These are phyloP conservation scores for Pangasianodon hypophthalmus DNA, from an alignment of 2,113 vertebrate species.

Conservation along the genomic window DNA sequence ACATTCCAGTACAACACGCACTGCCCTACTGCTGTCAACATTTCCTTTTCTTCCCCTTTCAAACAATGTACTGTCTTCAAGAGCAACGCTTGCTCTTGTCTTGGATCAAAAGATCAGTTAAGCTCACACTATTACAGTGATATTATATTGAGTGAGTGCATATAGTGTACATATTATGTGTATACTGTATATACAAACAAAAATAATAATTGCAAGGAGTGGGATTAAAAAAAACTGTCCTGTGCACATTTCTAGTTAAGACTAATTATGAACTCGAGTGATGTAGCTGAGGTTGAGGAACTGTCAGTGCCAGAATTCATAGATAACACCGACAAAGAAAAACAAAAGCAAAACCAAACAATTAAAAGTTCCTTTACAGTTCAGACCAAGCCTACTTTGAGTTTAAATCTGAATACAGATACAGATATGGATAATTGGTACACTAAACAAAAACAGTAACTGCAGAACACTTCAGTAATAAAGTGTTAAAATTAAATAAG, in stretches of 20 bases:
- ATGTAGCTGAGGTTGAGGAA: neutral
- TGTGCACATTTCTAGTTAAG: neutral
- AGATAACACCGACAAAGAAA: neutral
- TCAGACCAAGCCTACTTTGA: neutral
- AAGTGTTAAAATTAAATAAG: too few relatives aligned
- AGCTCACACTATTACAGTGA: neutral
- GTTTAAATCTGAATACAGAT: neutral
- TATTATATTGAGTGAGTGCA: neutral
- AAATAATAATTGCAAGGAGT: neutral
- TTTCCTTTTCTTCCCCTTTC: neutral
- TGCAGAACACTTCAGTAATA: neutral
- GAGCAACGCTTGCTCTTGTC: neutral
- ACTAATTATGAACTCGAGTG: neutral
- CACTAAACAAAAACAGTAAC: neutral
- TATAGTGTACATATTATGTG: neutral
- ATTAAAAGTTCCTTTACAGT: neutral
- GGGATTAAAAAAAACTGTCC: neutral
- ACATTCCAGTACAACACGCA: constrained; percentile 4
- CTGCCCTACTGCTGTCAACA: neutral
- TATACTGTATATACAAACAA: neutral
- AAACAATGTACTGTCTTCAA: neutral
- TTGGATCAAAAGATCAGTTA: constrained; percentile 15
- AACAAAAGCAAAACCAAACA: neutral
- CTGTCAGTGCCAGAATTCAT: neutral
- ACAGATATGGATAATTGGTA: neutral